Percentiles rank a stretch among this genome's conserved stretches.
phyloP scores from a whole-genome alignment of 2,113 vertebrate species.

The Nestor notabilis region DNA sequence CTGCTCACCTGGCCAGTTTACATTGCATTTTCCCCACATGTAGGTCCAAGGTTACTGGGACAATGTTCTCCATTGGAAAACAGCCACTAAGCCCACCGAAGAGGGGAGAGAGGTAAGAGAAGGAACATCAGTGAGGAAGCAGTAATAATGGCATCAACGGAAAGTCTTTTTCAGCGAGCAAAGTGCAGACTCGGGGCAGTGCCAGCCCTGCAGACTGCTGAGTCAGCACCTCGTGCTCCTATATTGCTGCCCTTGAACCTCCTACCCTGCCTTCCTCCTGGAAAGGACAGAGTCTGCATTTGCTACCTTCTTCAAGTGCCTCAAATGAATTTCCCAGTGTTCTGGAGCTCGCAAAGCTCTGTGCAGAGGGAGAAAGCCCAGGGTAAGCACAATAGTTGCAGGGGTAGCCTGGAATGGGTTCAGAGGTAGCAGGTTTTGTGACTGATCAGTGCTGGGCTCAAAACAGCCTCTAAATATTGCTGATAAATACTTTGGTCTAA shows the following conservation, averaged over 20 bases:
- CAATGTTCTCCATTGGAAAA: background rate
- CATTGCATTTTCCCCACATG: background rate
- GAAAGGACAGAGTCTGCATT: background rate
- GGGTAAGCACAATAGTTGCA: background rate
- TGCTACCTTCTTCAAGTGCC: background rate
- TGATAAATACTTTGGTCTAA: conserved; percentile 34
- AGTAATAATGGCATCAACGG: background rate
- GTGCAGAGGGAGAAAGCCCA: background rate
- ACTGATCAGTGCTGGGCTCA: background rate
- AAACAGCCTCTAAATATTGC: background rate
- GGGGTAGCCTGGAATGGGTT: background rate
- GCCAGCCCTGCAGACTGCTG: background rate
- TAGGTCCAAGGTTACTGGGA: background rate
- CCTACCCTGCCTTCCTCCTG: background rate
- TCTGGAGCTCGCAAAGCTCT: background rate
- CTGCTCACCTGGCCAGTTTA: background rate
- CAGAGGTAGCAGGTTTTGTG: background rate
- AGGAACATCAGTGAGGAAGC: background rate
- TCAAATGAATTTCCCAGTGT: background rate
- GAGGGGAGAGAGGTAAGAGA: background rate
- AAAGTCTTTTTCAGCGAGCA: background rate
- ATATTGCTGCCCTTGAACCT: background rate
- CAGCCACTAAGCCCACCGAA: background rate
- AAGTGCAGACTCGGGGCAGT: background rate
- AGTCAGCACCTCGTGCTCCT: background rate